Evolutionary conservation across 2,888 invertebrate genomes (phyloP).

Genomic region (Latheticus oryzae): DNA sequence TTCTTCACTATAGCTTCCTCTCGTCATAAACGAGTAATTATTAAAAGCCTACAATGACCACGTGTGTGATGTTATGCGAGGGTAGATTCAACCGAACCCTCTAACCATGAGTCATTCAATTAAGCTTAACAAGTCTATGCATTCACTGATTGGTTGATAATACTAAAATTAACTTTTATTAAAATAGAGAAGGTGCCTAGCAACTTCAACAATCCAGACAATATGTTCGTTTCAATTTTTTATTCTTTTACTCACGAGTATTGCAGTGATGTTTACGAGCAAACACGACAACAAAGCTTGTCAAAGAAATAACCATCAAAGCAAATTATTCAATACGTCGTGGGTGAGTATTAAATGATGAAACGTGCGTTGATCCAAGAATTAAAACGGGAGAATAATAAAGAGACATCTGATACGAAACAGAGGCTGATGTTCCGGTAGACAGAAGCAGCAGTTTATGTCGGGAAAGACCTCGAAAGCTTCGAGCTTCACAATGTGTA

Average conservation of each 20-base stretch:
- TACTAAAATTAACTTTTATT: constrained; percentile 54
- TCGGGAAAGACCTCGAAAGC: constrained; percentile 31
- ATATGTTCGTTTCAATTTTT: constrained; percentile 5
- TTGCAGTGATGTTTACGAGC: constrained; percentile 30
- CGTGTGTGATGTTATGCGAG: constrained; percentile 57
- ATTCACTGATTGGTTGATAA: constrained; percentile 57
- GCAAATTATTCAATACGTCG: constrained; percentile 46
- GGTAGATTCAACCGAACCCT: constrained; percentile 49
- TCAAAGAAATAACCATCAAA: constrained; percentile 49
- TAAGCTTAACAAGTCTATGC: constrained; percentile 52
- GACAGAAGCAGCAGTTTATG: constrained; percentile 41
- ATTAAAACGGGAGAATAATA: constrained; percentile 43
- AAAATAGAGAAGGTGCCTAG: constrained; percentile 45
- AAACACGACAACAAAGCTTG: constrained; percentile 45
- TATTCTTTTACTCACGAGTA: constrained; percentile 9
- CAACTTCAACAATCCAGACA: constrained; percentile 2
- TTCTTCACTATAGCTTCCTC: constrained; percentile 8
- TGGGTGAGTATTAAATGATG: constrained; percentile 51
- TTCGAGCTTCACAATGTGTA: constrained; percentile 28
- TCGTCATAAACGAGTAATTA: constrained; percentile 33
- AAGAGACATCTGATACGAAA: constrained; percentile 51
- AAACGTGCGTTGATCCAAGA: constrained; percentile 49
- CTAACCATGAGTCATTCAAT: constrained; percentile 57
- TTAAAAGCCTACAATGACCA: constrained; percentile 37
- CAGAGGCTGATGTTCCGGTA: constrained; percentile 46